phyloP scores from a whole-genome alignment of 2,888 invertebrate species.

The Agrilus cyanescens region DNA sequence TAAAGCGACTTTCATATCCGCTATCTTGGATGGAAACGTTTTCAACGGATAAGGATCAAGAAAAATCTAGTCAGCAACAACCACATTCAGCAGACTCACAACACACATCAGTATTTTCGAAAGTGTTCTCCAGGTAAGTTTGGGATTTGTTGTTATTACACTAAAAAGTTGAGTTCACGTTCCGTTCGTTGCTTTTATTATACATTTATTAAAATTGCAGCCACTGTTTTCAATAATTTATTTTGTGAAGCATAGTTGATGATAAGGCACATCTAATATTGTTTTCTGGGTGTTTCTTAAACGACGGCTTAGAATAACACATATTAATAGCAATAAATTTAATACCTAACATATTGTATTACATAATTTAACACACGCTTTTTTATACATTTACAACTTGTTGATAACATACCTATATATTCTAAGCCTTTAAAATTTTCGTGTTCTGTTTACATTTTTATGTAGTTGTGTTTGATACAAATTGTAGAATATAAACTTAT shows the following conservation, averaged over 20 bases:
- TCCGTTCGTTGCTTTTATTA: conserved; percentile 2
- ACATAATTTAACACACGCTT: too few relatives aligned
- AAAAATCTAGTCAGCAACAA: conserved; percentile 34
- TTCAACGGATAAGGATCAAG: conserved; percentile 59
- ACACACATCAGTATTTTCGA: conserved; percentile 70
- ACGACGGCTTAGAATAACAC: conserved; percentile 10
- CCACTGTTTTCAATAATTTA: too few relatives aligned
- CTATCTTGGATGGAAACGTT: conserved; percentile 85
- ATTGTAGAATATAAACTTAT: too few relatives aligned
- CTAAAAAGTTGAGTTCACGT: conserved; percentile 1
- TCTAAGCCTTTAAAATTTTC: too few relatives aligned
- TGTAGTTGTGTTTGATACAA: too few relatives aligned
- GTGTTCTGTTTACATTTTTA: too few relatives aligned
- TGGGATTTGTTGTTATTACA: not conserved
- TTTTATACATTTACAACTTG: too few relatives aligned
- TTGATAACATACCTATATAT: too few relatives aligned
- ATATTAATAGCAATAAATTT: too few relatives aligned
- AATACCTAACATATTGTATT: too few relatives aligned
- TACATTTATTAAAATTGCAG: conserved; percentile 6
- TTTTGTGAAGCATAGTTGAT: not conserved
- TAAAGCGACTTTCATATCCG: conserved; percentile 84
- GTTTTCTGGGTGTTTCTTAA: conserved; percentile 14
- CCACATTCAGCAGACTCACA: conserved; percentile 40
- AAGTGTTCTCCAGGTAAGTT: conserved; percentile 78
- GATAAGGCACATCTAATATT: not conserved